Base-by-base conservation (phyloP, 92 coral and sea anemone species). In the Palythoa caribaeorum region DNA sequence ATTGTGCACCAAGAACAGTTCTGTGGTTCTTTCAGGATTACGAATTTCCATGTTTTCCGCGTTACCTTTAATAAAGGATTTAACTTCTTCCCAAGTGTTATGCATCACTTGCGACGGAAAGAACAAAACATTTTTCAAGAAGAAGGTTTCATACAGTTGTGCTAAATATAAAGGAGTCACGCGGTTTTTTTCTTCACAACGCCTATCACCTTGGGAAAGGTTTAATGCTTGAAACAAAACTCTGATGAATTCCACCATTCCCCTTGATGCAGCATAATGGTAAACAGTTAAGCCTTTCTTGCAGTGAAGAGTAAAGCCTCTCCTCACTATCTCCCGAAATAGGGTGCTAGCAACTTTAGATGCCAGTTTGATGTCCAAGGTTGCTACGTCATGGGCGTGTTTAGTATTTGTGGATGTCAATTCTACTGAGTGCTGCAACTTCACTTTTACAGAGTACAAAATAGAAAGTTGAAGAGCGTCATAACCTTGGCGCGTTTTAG, bases 191-290 rank as follows among this genome's bases (percentile, higher is more conserved):
- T 79, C 84, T 38, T 59, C 44, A 60, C 84, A 79, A 1, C 14
- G 3, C 9, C 13, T 39, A 39, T 57, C 62, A 2, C 17, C 15
- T 21, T 59, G 71, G 10, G 69, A 21, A 79, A 79, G 60, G 21
- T 77, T 54, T 17, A 77, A 37, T 7, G 59, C 71, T 13, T 60
- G 15, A 59, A 60, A 79, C 50, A 79, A 39, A 14, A 47, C 11
- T 13, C 17, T 6, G 19, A 60, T 79, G 10, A 79, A 38, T 1
- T 38, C 84, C 21, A 38, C 13, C 84, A 79, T 79, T 39, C 84
- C 84, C 35, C 84, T 59, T 3, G 84, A 79, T 0, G 84, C 84
- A 8, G 84, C 84, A 79, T 79, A 79, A 39, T 79, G 84, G 8
- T 79, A 79, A 2, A 79, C 15, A 9, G 84, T 79, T 19, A 79